Evolutionary conservation across 1,140 invertebrate genomes (phyloP), one percentile per base, ranked within the genome.

Genomic region (Drosophila varians): DNA sequence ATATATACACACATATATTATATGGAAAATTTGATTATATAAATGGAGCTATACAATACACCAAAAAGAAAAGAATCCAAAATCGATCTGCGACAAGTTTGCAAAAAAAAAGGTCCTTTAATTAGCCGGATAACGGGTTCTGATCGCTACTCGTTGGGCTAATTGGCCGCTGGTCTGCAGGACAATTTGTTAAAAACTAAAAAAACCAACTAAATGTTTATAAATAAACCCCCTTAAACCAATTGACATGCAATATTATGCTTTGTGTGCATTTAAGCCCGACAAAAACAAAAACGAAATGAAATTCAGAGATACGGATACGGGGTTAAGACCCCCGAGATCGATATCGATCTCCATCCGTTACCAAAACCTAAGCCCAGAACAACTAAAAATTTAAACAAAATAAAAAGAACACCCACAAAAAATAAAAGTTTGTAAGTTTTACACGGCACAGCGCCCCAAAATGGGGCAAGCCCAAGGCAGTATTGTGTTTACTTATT

Each of bases 31-130:
- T 82, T 77, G 82, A 87, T 77, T 87, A 88, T 76, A 87, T 74
- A 88, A 82, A 88, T 88, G 77, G 83, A 88, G 82, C 83, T 88
- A 86, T 86, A 77, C 58, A 86, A 74, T 82, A 84, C 75, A 84
- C 52, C 54, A 57, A 62, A 38, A 34, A 48, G 11, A 14, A 60
- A 56, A 58, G 46, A 54, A 69, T 58, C 53, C 51, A 61, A 70
- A 71, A 64, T 43, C 79, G 61, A 61, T 38, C 58, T 34, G 58
- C 42, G 26, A 43, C 28, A 11, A 21, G 52, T 4, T 40, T n/a
- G 21, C n/a, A 31, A 53, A 5, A n/a, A 3, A 47, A 16, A 46
- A 4, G 36, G 14, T n/a, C 34, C 14, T 31, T 25, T 25, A 19
- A 1, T 36, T 36, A 54, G 23, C 42, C 48, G 43, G 48, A 45